phyloP scores from a whole-genome alignment of 1,140 invertebrate species.

The Piezodorus guildinii region DNA sequence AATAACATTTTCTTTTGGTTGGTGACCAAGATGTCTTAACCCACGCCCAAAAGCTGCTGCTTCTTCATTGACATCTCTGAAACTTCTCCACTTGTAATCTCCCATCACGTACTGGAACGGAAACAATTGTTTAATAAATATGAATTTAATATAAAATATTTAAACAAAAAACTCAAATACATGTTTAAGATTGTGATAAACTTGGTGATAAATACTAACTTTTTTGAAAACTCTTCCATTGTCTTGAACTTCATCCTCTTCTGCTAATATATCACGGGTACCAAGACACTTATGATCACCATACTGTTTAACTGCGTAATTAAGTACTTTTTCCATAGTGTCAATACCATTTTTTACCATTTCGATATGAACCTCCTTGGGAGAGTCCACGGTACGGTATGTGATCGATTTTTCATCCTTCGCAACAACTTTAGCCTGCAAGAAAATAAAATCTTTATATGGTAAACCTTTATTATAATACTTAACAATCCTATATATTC shows the following conservation, averaged over 20 bases:
- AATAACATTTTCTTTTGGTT: conserved; percentile 60
- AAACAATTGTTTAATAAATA: too few species aligned
- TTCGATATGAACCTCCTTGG: conserved; percentile 52
- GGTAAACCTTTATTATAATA: too few species aligned
- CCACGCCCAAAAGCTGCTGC: conserved; percentile 68
- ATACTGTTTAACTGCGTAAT: conserved; percentile 60
- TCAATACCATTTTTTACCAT: conserved; percentile 63
- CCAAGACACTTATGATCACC: conserved; percentile 69
- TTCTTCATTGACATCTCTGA: conserved; percentile 60
- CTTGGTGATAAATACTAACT: conserved; percentile 35
- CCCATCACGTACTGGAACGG: conserved; percentile 73
- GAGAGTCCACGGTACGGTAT: conserved; percentile 56
- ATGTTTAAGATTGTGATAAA: not conserved
- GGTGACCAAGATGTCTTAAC: conserved; percentile 51
- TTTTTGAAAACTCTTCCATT: conserved; percentile 96
- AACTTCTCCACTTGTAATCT: conserved; percentile 85
- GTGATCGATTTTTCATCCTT: conserved; percentile 49
- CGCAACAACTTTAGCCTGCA: conserved; percentile 43
- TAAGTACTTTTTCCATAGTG: conserved; percentile 79
- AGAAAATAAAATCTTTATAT: conserved; percentile 25
- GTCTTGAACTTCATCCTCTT: conserved; percentile 85
- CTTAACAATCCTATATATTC: too few species aligned
- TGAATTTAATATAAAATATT: not conserved
- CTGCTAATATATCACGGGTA: conserved; percentile 77
- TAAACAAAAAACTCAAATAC: not conserved